phyloP scores from a whole-genome alignment of 2,113 vertebrate genomes.

The Antechinus stuartii region DNA sequence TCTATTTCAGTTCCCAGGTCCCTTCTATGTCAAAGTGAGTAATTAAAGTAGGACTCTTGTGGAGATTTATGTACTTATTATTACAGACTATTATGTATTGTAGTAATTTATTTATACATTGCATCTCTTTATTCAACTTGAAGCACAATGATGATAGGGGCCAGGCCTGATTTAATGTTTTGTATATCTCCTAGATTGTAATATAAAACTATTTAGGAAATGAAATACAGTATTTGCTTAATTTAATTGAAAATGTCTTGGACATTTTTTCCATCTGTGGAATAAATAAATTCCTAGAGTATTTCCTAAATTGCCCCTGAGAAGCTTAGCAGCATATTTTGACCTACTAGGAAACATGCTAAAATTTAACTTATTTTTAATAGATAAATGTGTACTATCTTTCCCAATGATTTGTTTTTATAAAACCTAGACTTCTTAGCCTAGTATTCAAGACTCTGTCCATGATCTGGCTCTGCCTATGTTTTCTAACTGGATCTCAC shows the following conservation, averaged over 20 bases:
- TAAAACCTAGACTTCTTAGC: background rate
- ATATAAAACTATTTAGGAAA: background rate
- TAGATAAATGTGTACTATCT: background rate
- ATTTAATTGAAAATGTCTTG: background rate
- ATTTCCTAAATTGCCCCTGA: background rate
- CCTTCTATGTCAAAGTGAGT: background rate
- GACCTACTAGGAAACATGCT: background rate
- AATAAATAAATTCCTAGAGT: background rate
- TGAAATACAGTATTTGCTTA: background rate
- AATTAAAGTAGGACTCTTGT: background rate
- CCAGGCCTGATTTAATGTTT: background rate
- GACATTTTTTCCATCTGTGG: background rate
- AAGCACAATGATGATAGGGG: background rate
- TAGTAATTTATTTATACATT: background rate
- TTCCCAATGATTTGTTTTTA: background rate
- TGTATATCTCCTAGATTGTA: background rate
- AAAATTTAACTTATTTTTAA: background rate
- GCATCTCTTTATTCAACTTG: background rate
- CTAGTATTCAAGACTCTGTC: background rate
- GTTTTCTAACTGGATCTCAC: background rate
- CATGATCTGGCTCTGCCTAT: background rate
- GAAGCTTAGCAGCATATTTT: background rate
- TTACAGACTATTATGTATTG: background rate
- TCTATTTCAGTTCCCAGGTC: background rate
- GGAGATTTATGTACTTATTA: background rate